phyloP scores from a whole-genome alignment of 2,113 vertebrate species.

The Melanocharis versteri region DNA sequence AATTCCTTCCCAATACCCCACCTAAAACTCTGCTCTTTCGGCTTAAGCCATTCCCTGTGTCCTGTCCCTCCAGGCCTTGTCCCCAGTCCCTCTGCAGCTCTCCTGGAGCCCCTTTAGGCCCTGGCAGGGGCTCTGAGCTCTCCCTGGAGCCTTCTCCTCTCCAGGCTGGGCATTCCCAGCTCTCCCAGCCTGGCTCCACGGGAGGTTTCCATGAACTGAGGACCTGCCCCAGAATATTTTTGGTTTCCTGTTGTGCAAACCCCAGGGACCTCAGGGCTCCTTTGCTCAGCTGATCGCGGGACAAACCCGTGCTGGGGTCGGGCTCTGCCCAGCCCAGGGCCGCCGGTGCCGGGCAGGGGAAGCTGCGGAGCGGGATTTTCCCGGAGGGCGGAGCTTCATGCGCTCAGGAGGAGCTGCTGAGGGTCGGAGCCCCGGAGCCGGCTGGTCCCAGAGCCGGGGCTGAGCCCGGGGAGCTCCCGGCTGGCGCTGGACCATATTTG shows the following conservation, averaged over 20 bases:
- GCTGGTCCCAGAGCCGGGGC: not conserved
- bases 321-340: not conserved
- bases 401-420: fast-evolving
- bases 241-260: not conserved
- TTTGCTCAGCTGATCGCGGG: not conserved
- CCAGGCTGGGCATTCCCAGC: fast-evolving
- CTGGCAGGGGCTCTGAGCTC: not conserved
- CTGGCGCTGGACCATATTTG: conserved; percentile 1
- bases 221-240: not conserved
- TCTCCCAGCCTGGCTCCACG: not conserved
- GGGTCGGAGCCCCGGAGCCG: fast-evolving
- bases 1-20: not conserved
- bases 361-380: not conserved
- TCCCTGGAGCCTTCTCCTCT: fast-evolving
- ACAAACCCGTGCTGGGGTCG: fast-evolving
- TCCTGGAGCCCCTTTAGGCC: not conserved
- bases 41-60: not conserved
- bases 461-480: not conserved
- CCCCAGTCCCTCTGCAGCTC: not conserved
- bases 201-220: not conserved
- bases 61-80: not conserved
- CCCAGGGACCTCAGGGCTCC: not conserved
- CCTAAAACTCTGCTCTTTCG: no score
- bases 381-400: fast-evolving
- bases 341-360: not conserved